Base-by-base conservation (phyloP, 1,140 invertebrate genomes). In the Pollicipes pollicipes region DNA sequence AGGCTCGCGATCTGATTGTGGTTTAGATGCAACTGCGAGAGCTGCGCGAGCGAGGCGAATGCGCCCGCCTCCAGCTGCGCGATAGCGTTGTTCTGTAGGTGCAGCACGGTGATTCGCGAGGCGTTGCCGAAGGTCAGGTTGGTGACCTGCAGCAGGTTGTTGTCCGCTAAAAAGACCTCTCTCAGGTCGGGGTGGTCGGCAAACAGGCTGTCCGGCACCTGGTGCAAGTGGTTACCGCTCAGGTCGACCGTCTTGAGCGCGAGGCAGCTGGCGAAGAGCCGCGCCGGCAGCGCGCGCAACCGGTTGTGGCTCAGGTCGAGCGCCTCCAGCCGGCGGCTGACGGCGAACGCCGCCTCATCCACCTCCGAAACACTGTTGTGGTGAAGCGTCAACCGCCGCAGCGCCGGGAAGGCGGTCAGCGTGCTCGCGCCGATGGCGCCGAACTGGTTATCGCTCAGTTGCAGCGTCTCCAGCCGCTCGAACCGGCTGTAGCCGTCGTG, bases 61-160 rank as follows among this genome's bases (percentile, higher is more conserved):
- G 90, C 85, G 71, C 86, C 86, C 10, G 83, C 80, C 77, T 92
- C 87, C 68, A 95, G 85, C 72, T 84, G 81, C 58, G 86, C 81
- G 45, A 95, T 88, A 10, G 91, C 89, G 78, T 95, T 95, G 73
- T 91, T 87, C 77, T 93, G 90, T 67, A 95, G 80, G 79, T 94
- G 91, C 58, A 95, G 86, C 28, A 94, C 89, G 1, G 87, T 85
- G 27, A 95, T 81, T 69, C 86, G 86, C 0, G 83, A 78, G 8
- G 89, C 90, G 72, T 90, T 90, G 4, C 83, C 82, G 78, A 95
- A 95, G 21, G 90, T 88, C 73, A 91, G 87, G 6, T 86, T 84
- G 0, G 88, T 86, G 73, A 95, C 84, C 78, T 92, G 89, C 0
- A 93, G 79, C 68, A 95, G 89, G 78, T 94, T 94, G 77, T 95